phyloP scores from a whole-genome alignment of 2,113 vertebrate genomes.

The Gallinago jamesoni region DNA sequence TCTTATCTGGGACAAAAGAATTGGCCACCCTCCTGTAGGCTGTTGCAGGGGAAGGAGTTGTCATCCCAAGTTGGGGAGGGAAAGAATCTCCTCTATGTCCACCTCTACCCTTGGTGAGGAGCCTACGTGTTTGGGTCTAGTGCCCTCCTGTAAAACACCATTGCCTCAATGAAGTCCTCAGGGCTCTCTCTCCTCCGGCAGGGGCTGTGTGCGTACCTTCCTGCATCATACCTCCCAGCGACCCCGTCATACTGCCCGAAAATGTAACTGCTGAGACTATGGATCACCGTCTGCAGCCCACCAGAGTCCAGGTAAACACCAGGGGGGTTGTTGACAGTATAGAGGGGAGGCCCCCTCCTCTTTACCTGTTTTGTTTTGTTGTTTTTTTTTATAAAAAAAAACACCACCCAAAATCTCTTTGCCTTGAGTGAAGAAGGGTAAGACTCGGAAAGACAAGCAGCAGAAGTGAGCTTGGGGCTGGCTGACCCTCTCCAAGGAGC shows the following conservation, averaged over 20 bases:
- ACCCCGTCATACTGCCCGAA: constrained; percentile 85
- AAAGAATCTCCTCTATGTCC: background rate
- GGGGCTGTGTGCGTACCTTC: constrained; percentile 85
- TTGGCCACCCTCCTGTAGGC: background rate
- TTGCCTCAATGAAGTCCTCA: background rate
- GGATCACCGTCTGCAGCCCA: constrained; percentile 88
- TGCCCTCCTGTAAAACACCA: background rate
- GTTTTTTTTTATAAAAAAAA: background rate
- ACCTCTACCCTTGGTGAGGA: background rate
- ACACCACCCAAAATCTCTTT: background rate
- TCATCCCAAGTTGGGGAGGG: background rate
- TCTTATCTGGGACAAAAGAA: background rate
- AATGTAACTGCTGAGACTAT: constrained; percentile 83
- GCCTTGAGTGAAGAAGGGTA: background rate
- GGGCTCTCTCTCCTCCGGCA: constrained; percentile 37
- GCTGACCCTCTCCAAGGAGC: background rate
- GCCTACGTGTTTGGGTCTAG: background rate
- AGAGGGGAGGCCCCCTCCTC: background rate
- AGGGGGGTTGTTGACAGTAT: background rate
- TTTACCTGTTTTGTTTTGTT: background rate
- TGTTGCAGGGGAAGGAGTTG: background rate
- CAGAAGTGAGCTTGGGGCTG: background rate
- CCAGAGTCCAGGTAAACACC: constrained; percentile 83
- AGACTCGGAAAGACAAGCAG: background rate
- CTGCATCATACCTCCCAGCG: constrained; percentile 85